Evolutionary conservation across 2,888 invertebrate genomes (phyloP).

Genomic region (Patella pellucida): DNA sequence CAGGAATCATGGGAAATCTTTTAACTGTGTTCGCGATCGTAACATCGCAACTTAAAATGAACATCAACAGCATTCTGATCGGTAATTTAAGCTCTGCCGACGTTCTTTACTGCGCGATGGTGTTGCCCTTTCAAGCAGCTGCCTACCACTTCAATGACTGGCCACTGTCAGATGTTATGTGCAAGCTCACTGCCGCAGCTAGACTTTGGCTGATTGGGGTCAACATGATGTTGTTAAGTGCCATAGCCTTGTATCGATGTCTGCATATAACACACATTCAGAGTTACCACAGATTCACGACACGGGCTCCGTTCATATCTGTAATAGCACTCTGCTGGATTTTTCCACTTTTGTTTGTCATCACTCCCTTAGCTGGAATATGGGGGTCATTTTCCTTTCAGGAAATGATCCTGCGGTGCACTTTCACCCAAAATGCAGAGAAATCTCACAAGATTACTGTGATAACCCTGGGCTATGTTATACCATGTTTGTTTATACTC

Average conservation of each 20-base stretch:
- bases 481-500: conserved; percentile 56
- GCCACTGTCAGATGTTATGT: conserved; percentile 32
- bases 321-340: conserved; percentile 52
- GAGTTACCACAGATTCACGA: conserved; percentile 47
- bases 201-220: conserved; percentile 55
- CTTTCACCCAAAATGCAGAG: conserved; percentile 45
- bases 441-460: conserved; percentile 55
- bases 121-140: conserved; percentile 56
- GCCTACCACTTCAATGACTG: conserved; percentile 49
- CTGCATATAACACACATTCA: conserved; percentile 54
- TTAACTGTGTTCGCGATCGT: conserved; percentile 59
- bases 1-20: conserved; percentile 55
- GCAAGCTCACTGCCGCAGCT: conserved; percentile 50
- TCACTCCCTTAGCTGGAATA: conserved; percentile 48
- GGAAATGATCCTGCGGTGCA: conserved; percentile 53
- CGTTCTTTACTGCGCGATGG: conserved; percentile 52
- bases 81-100: conserved; percentile 58
- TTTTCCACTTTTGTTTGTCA: conserved; percentile 47
- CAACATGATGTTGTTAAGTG: conserved; percentile 52
- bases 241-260: conserved; percentile 56
- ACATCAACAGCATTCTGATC: conserved; percentile 60
- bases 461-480: conserved; percentile 55
- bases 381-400: conserved; percentile 58
- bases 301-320: conserved; percentile 40
- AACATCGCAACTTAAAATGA: conserved; percentile 54